Evolutionary conservation across 2,888 invertebrate species (phyloP).

Genomic region (Abscondita cerata): DNA sequence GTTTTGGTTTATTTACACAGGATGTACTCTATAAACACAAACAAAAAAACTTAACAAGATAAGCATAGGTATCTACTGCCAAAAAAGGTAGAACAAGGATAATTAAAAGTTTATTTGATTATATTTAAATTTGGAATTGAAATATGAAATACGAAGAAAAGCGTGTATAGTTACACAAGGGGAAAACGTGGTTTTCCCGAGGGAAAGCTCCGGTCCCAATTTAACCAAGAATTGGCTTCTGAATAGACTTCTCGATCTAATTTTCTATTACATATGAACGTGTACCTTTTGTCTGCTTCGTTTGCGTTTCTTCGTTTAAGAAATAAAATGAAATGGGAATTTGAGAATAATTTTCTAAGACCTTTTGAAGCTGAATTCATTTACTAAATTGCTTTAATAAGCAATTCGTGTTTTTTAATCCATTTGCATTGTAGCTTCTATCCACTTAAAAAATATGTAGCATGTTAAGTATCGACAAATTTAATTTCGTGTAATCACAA

Average conservation of each 20-base stretch:
- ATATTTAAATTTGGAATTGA: conserved; percentile 6
- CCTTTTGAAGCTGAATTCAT: conserved; percentile 5
- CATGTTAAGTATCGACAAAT: too few species aligned
- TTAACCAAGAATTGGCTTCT: conserved; percentile 35
- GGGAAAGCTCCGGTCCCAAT: conserved; percentile 32
- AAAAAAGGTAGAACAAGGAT: not conserved
- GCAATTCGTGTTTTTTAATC: too few species aligned
- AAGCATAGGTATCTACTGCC: not conserved
- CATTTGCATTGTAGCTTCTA: too few species aligned
- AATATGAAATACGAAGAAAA: conserved; percentile 21
- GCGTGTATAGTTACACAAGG: conserved; percentile 21
- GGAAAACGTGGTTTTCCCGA: conserved; percentile 20
- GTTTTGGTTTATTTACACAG: conserved; percentile 26
- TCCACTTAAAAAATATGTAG: too few species aligned
- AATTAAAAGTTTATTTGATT: conserved; percentile 16
- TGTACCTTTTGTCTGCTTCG: conserved; percentile 30
- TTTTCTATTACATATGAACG: conserved; percentile 32
- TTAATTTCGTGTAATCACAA: too few species aligned
- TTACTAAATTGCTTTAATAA: conserved; percentile 3
- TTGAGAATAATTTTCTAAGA: conserved; percentile 21
- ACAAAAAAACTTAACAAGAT: not conserved
- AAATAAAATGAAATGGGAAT: conserved; percentile 20
- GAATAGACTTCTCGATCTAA: conserved; percentile 36
- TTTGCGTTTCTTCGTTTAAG: conserved; percentile 29
- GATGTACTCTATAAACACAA: conserved; percentile 19